A percentile compares a stretch with the other conserved stretches of the same genome.
phyloP scores from a whole-genome alignment of 2,888 invertebrate species.

The Eledone cirrhosa region DNA sequence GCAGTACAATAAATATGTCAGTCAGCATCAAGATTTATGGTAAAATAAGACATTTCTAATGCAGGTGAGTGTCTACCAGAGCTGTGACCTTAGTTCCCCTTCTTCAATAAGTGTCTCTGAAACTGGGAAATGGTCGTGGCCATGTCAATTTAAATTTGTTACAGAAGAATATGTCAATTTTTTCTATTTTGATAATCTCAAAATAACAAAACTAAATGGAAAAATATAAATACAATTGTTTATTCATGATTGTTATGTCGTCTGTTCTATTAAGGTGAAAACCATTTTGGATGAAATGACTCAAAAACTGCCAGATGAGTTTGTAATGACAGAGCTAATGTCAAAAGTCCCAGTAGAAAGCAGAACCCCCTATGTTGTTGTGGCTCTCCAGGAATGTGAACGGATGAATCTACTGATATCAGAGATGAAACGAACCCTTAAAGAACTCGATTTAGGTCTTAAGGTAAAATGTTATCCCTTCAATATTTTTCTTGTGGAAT shows the following conservation, averaged over 20 bases:
- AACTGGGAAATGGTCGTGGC: too few relatives aligned
- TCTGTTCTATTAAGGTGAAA: slow-evolving; percentile 76
- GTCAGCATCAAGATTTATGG: too few relatives aligned
- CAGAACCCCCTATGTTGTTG: slow-evolving; percentile 94
- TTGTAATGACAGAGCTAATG: slow-evolving; percentile 94
- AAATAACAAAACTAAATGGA: too few relatives aligned
- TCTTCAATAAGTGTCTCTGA: too few relatives aligned
- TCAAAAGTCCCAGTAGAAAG: slow-evolving; percentile 86
- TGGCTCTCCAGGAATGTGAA: slow-evolving; percentile 86
- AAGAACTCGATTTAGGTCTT: slow-evolving; percentile 90
- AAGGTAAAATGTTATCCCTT: slow-evolving; percentile 72
- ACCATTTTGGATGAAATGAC: slow-evolving; percentile 93
- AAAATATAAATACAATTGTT: neutral
- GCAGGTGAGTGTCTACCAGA: too few relatives aligned
- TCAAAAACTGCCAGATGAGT: slow-evolving; percentile 94
- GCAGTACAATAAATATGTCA: too few relatives aligned
- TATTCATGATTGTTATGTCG: neutral
- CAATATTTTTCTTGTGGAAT: too few relatives aligned
- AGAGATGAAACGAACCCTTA: slow-evolving; percentile 88
- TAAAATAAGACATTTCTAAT: too few relatives aligned
- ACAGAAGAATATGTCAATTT: too few relatives aligned
- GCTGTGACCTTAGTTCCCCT: too few relatives aligned
- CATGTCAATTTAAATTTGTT: too few relatives aligned
- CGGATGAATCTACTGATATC: slow-evolving; percentile 92
- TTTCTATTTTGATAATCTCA: too few relatives aligned